Evolutionary conservation across 2,797 vertebrate genomes (phyloP), one percentile per base, ranked within the genome.

Genomic region (Triplophysa yarkandensis): DNA sequence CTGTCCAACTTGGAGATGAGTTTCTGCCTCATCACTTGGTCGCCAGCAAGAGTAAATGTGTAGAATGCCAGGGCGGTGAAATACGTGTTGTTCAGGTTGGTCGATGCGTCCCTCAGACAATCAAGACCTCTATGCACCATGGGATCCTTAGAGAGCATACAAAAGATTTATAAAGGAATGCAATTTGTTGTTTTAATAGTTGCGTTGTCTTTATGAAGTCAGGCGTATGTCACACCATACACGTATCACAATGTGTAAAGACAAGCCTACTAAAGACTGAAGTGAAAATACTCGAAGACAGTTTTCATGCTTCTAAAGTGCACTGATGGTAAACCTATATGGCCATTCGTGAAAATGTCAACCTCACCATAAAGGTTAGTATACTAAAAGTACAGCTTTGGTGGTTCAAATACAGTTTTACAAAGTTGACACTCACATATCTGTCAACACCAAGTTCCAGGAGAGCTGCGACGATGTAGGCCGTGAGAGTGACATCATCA

Each of bases 51-150:
- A 34, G 88, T 86, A 0, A 92, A 93, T 71, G 92, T 89, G 28
- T 95, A 95, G 34, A 90, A 86, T 1, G 93, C 74, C 76, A 95
- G 87, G 0, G 92, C 91, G 0, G 77, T 85, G 0, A 89, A 89
- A 86, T 94, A 94, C 0, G 87, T 81, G 82, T 87, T 84, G 2
- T 83, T 83, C 65, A 90, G 72, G 4, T 84, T 30, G 0, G 4
- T 3, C 11, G 81, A 39, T 0, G 85, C 81, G 0, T 6, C 48
- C 44, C 34, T 87, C 57, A 95, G 87, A 41, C 91, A 95, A 0
- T 0, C n/a, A 57, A 95, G 84, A 55, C 89, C 81, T 0, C 32
- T 84, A 44, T 61, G 70, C 0, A 94, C 82, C 7, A 78, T 1
- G 0, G 77, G 74, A n/a, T 87, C 84, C 91, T 92, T 85, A 27